A percentile compares a stretch with the other conserved stretches of the same genome.
Evolutionary conservation across 2,113 vertebrate genomes (phyloP).

Genomic region (Myiozetetes cayanensis): DNA sequence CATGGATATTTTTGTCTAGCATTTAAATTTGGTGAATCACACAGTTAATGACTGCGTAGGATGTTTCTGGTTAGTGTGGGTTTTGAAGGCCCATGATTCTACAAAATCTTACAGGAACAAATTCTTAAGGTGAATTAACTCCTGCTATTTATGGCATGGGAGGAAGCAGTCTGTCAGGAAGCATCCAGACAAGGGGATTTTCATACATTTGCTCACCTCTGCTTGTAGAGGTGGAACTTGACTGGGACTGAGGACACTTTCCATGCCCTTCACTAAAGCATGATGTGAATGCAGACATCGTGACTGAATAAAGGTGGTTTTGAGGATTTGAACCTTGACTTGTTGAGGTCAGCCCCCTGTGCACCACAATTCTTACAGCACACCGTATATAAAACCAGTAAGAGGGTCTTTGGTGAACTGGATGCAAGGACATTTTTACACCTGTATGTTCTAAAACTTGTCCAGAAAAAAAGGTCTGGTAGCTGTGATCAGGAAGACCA

Average conservation of each 20-base stretch:
- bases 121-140: background rate
- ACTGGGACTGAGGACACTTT: background rate
- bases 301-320: background rate
- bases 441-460: background rate
- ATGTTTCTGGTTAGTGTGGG: background rate
- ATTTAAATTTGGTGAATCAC: slow-evolving; percentile 5
- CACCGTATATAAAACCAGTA: background rate
- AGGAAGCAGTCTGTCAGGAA: background rate
- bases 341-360: background rate
- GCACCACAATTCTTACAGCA: no score
- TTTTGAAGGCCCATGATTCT: background rate
- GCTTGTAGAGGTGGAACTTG: background rate
- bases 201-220: background rate
- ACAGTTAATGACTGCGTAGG: background rate
- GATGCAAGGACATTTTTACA: background rate
- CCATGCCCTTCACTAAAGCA: background rate
- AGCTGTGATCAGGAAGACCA: background rate
- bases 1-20: background rate
- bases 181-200: background rate
- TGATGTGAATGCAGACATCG: background rate
- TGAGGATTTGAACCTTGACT: background rate
- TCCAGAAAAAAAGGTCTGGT: background rate
- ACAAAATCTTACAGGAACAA: background rate
- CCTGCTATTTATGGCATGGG: background rate
- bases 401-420: background rate